Percentiles rank a stretch among this genome's conserved stretches.
Conservation (phyloP, 2,113 vertebrate species). For the Carassius gibelio region DNA sequence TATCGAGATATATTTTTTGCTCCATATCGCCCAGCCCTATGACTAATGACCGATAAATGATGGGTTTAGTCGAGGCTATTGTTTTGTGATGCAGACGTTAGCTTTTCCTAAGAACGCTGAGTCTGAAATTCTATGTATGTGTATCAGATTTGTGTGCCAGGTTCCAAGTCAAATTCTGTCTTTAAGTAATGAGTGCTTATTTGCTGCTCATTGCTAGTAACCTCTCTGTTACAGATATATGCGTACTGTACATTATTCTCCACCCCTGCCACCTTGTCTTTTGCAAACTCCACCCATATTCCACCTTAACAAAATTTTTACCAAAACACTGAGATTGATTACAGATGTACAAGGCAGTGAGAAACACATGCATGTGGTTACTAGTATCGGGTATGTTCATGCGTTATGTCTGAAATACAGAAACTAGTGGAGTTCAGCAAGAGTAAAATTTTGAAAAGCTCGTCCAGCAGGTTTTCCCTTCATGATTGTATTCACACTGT, state of each 20-base stretch:
- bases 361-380: not conserved
- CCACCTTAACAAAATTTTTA: not conserved
- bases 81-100: conserved; percentile 5
- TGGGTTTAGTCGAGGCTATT: not conserved
- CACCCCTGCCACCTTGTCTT: not conserved
- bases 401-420: not conserved
- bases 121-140: not conserved
- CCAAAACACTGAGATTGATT: not conserved
- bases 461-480: not conserved
- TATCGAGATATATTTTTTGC: too few relatives aligned
- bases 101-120: conserved; percentile 1
- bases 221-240: not conserved
- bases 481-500: not conserved
- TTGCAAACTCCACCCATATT: not conserved
- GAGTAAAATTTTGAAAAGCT: not conserved
- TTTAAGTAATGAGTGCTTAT: conserved; percentile 14
- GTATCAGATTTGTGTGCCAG: not conserved
- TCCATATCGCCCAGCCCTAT: too few relatives aligned
- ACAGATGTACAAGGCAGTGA: not conserved
- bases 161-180: not conserved
- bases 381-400: not conserved
- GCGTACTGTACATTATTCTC: not conserved
- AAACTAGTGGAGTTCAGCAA: not conserved
- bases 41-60: not conserved
- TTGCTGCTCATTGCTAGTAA: not conserved